Evolutionary conservation across 2,888 invertebrate species (phyloP), one percentile per base, ranked within the genome.

Genomic region (Drosophila mettleri): DNA sequence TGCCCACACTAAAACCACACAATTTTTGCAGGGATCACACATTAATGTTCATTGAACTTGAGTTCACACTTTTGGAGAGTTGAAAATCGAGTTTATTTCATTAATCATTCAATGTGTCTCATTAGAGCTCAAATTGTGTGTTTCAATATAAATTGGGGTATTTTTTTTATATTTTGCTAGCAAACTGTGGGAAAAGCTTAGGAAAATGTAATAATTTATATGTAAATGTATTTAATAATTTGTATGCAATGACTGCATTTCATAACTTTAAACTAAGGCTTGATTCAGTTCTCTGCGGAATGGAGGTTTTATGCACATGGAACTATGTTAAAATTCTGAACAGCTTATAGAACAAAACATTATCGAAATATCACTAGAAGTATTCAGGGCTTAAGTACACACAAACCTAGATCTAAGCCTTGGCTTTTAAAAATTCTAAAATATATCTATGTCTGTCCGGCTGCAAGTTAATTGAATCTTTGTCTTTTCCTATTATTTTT

Each of bases 101-200:
- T 68, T 73, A 73, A 79, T 78, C 75, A 75, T 46, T 16, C 14
- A 51, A 39, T 14, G 52, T 16, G 51, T 61, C 74, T 67, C 71
- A 75, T 75, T 75, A 74, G 39, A 53, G 39, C 38, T 22, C 18
- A 5, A 8, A 48, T 20, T 48, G 8, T 20, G 9, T 8, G 5
- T n/a, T 5, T 31, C 29, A 45, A 45, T 45, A 18, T 29, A 29
- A 16, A 45, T 10, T 16, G 10, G 7, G 24, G 24, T 24, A 10
- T 0, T 27, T 27, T 45, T 16, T 10, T 27, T 3, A 14, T 22
- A 12, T 45, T 55, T 54, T 43, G 54, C 24, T 43, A 36, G 20
- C 31, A 31, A 48, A 31, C 31, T 52, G 53, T 67, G 61, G 43
- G 45, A 71, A 71, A 61, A 33, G 4, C 38, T 4, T 14, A 39